Evolutionary conservation across 64 coral and sea anemone species (phyloP), one percentile per base, ranked within the genome.

Genomic region (Montipora foliosa): DNA sequence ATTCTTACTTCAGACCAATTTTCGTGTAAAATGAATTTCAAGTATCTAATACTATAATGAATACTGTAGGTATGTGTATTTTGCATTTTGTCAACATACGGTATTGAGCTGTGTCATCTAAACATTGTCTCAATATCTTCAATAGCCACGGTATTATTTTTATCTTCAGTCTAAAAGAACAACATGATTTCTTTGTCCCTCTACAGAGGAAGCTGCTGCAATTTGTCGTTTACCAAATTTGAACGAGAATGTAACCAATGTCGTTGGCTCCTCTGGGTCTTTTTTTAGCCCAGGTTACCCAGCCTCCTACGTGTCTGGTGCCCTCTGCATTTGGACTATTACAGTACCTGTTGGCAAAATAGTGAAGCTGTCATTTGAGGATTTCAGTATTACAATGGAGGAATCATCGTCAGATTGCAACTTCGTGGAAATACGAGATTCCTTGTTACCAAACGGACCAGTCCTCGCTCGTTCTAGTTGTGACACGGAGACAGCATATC

Each of bases 211-310:
- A 61, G 20, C 79, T 1, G n/a, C 79, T 81, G 3, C 49, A 60
- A 81, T 81, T 13, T 81, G 79, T 22, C 79, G 22, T 60, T 47
- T n/a, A 4, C 20, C 52, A 29, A 10, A 8, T 78, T 37, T 2
- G 37, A 37, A 37, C 37, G 37, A 22, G 22, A 61, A 37, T 24
- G 79, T 81, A 4, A 9, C 19, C 10, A 12, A 12, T 2, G n/a
- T 81, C 19, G 60, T 0, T 66, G 90, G 90, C 5, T 78, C 68
- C 55, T 77, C 70, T n/a, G 90, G 90, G 6, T 44, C 68, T 6
- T 47, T 92, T 16, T 74, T 77, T n/a, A 92, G 70, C 80, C 90
- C 90, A 25, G 24, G 51, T 13, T 92, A 92, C 52, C 90, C 90
- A 3, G 62, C 49, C 53, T 8, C 20, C 8, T 81, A 81, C 81